A percentile compares a stretch with the other conserved stretches of the same genome.
Conservation (phyloP, 1,140 invertebrate species). For the Brachionus manjavacas region DNA sequence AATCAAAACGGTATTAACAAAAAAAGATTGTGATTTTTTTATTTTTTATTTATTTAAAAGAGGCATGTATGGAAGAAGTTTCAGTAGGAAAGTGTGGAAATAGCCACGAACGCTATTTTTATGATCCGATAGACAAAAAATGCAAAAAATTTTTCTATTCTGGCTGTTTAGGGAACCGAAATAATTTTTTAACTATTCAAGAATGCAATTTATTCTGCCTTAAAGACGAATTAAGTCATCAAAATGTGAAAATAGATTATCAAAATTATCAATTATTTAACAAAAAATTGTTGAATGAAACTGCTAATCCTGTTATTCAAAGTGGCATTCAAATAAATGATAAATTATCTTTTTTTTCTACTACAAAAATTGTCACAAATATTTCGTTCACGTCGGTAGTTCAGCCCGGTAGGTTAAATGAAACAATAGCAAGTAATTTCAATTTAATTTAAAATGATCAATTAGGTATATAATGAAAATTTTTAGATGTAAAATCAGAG, state of each 20-base stretch:
- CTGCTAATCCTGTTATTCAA: neutral
- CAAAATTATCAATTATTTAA: neutral
- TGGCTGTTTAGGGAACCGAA: conserved; percentile 78
- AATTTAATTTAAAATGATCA: neutral
- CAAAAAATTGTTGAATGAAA: neutral
- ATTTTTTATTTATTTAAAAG: neutral
- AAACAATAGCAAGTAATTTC: neutral
- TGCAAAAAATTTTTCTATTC: conserved; percentile 71
- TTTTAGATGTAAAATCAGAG: neutral
- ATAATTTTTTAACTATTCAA: conserved; percentile 68
- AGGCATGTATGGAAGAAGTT: neutral
- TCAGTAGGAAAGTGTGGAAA: neutral
- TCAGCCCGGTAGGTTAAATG: neutral
- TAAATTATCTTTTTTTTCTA: neutral
- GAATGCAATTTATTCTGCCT: conserved; percentile 61
- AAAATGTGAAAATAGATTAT: neutral
- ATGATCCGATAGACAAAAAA: conserved; percentile 59
- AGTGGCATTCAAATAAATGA: neutral
- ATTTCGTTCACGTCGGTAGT: neutral
- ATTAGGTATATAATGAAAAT: neutral
- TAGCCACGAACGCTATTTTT: conserved; percentile 60
- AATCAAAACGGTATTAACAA: conserved; percentile 14
- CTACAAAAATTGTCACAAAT: neutral
- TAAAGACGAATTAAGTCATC: neutral
- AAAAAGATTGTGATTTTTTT: neutral